A percentile compares a stretch with the other conserved stretches of the same genome.
Conservation (phyloP, 2,888 invertebrate species). For the Parascotia fuliginaria region DNA sequence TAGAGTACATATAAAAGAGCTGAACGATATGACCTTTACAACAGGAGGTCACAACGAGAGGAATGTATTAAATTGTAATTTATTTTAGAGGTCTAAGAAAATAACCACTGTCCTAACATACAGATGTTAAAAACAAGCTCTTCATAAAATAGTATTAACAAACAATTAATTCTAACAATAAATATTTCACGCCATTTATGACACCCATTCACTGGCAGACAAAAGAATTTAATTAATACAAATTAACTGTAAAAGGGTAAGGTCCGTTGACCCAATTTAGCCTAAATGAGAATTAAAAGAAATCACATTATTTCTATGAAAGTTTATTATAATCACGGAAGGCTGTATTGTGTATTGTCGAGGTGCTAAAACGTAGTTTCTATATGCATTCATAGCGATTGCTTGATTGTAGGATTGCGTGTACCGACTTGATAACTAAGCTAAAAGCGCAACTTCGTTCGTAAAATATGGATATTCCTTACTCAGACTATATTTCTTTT, state of each 20-base stretch:
- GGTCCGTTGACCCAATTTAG: slow-evolving; percentile 30
- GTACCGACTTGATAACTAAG: slow-evolving; percentile 71
- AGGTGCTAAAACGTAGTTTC: slow-evolving; percentile 74
- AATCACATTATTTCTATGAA: slow-evolving; percentile 49
- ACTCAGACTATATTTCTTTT: slow-evolving; percentile 33
- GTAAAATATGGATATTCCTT: slow-evolving; percentile 58
- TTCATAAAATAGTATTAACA: neutral
- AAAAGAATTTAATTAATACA: slow-evolving; percentile 4
- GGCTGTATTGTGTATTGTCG: slow-evolving; percentile 57
- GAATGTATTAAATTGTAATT: too few relatives aligned
- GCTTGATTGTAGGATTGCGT: slow-evolving; percentile 78
- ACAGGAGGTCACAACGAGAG: too few relatives aligned
- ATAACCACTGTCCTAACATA: too few relatives aligned
- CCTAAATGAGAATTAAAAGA: slow-evolving; percentile 39
- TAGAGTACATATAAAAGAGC: too few relatives aligned
- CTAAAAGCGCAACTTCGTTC: slow-evolving; percentile 63
- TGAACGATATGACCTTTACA: too few relatives aligned
- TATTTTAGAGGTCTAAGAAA: too few relatives aligned
- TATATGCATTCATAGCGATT: slow-evolving; percentile 72
- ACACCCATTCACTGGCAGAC: neutral
- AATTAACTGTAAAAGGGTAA: slow-evolving; percentile 25
- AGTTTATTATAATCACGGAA: slow-evolving; percentile 54
- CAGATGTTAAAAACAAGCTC: too few relatives aligned
- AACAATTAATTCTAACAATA: neutral
- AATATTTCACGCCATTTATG: slow-evolving; percentile 26